Evolutionary conservation across 2,888 invertebrate species (phyloP), one percentile per base, ranked within the genome.

Genomic region (Orthosia incerta): DNA sequence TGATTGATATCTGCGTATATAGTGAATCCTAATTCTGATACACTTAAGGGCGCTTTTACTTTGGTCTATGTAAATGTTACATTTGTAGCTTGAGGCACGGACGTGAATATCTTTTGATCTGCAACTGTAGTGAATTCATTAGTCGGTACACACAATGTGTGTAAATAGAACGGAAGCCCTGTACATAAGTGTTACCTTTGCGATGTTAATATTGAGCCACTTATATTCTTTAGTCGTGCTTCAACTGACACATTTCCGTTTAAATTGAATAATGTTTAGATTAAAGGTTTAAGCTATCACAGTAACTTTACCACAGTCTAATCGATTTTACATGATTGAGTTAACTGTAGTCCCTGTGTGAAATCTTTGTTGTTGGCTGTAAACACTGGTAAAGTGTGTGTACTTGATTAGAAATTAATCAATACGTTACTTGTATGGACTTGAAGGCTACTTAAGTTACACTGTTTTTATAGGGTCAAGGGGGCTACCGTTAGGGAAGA

Each of bases 131-230:
- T 94, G 95, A 94, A 95, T 95, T 95, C 93, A 95, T 95, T 95
- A 95, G 90, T 88, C 72, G 85, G 87, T 85, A 86, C 83, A 74
- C 87, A 91, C 91, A 92, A 93, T 94, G 90, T 94, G 93, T 95
- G 94, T 93, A 95, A 95, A 93, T 94, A 90, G 95, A 95, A 95
- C 95, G 95, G 95, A 95, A 95, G 93, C 92, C 82, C 82, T 86
- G 89, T 91, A 92, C 91, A 92, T 92, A 92, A 92, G 89, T 90
- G 89, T 91, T 93, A 90, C 90, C 90, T 91, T 85, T 79, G 85
- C 88, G 82, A 87, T 87, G 88, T 89, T 89, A 77, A 87, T 85
- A 84, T 39, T 71, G 76, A 75, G 78, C 83, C 83, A 85, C 86
- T 84, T 82, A 80, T 80, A 80, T 82, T 85, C 83, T 76, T 74